A percentile compares a stretch with the other conserved stretches of the same genome.
Evolutionary conservation across 2,888 invertebrate species (phyloP).

Genomic region (Syritta pipiens): DNA sequence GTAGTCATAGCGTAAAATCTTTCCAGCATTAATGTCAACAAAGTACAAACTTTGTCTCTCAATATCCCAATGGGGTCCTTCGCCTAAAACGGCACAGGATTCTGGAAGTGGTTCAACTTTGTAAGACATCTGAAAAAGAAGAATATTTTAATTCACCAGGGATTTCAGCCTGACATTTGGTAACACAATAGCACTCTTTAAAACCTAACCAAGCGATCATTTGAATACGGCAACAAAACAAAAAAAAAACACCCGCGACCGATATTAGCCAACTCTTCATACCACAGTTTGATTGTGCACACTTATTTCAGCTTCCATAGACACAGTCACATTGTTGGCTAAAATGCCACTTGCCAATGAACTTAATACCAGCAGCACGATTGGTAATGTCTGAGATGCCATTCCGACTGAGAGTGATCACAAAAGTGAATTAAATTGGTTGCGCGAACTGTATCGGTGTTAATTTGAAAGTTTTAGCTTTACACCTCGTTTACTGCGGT

Average conservation of each 20-base stretch:
- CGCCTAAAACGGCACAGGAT: conserved; percentile 81
- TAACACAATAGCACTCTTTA: conserved; percentile 1
- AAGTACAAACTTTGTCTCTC: conserved; percentile 83
- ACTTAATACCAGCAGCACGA: conserved; percentile 34
- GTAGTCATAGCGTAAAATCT: conserved; percentile 76
- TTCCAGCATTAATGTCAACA: conserved; percentile 82
- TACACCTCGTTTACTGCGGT: too few relatives aligned
- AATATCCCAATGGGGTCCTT: conserved; percentile 87
- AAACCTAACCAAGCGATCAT: conserved; percentile 32
- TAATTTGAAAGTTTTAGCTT: conserved; percentile 28
- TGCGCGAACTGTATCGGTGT: conserved; percentile 6
- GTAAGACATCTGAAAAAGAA: conserved; percentile 77
- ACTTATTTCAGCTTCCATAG: conserved; percentile 64
- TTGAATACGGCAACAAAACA: conserved; percentile 7
- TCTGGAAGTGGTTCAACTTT: conserved; percentile 77
- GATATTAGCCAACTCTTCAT: conserved; percentile 12
- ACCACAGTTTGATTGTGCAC: conserved; percentile 68
- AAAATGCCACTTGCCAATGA: conserved; percentile 29
- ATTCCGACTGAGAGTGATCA: conserved; percentile 55
- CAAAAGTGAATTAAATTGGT: conserved; percentile 9
- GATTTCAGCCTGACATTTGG: neutral
- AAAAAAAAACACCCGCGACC: neutral
- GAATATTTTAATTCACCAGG: too few relatives aligned
- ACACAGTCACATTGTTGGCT: conserved; percentile 45
- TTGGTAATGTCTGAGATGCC: conserved; percentile 36